phyloP scores from a whole-genome alignment of 2,888 invertebrate species.

The Trisateles emortualis region DNA sequence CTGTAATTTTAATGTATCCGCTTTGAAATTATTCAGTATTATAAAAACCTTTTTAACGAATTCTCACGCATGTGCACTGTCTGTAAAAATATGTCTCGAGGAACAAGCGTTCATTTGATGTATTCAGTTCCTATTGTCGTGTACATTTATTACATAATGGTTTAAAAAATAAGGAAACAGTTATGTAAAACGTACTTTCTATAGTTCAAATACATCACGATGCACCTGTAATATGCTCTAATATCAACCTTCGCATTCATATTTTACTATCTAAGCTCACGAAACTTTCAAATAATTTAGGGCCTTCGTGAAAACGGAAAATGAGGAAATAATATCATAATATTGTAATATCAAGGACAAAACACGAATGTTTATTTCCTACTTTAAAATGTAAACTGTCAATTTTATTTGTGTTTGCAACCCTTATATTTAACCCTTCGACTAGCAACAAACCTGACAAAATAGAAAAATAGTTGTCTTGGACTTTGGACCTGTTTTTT shows the following conservation, averaged over 20 bases:
- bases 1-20: no score
- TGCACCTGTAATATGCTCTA: slow-evolving; percentile 5
- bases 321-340: slow-evolving; percentile 1
- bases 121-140: background rate
- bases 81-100: background rate
- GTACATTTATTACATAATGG: background rate
- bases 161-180: background rate
- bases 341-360: background rate
- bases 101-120: background rate
- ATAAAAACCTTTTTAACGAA: no score
- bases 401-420: background rate
- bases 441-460: no score
- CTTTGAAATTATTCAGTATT: no score
- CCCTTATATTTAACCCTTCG: no score
- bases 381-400: background rate
- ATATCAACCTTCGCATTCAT: slow-evolving; percentile 3
- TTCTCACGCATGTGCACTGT: no score
- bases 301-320: slow-evolving; percentile 4
- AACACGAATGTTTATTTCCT: background rate
- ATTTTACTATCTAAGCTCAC: slow-evolving; percentile 10
- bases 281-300: slow-evolving; percentile 3
- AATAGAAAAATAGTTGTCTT: no score
- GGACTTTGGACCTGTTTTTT: no score
- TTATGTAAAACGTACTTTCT: background rate
- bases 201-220: background rate